Conservation (phyloP, 2,797 vertebrate genomes). For the Apogon hyalosoma region DNA sequence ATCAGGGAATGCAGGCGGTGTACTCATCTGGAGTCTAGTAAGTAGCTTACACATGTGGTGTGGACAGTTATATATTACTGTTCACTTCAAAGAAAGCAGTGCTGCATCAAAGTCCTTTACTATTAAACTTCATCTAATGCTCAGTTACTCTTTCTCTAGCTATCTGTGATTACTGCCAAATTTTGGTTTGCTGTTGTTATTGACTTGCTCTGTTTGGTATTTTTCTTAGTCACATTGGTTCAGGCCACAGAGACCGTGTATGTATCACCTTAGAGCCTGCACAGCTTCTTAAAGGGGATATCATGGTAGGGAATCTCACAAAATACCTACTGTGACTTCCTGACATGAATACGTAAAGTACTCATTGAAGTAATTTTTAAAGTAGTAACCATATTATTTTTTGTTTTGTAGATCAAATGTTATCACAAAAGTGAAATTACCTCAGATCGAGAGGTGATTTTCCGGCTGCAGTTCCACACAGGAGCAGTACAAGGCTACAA, state of each 20-base stretch:
- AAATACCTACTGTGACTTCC: background rate
- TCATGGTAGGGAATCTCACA: conserved; percentile 87
- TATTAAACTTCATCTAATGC: conserved; percentile 26
- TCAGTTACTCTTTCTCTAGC: conserved; percentile 31
- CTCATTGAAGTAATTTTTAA: background rate
- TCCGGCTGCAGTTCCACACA: conserved; percentile 96
- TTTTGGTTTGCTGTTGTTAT: conserved; percentile 15
- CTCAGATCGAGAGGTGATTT: conserved; percentile 88
- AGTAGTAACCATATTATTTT: conserved; percentile 2
- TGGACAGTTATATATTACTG: conserved; percentile 12
- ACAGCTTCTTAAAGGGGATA: conserved; percentile 95
- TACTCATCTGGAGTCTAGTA: conserved; percentile 96
- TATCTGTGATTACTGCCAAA: conserved; percentile 31
- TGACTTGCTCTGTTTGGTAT: conserved; percentile 29
- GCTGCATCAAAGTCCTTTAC: conserved; percentile 32
- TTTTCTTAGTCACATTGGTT: conserved; percentile 82
- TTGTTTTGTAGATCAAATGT: conserved; percentile 89
- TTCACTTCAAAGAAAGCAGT: conserved; percentile 26
- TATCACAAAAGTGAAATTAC: conserved; percentile 90
- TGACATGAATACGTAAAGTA: background rate
- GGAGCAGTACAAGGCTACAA: conserved; percentile 90
- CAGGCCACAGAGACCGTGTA: conserved; percentile 86
- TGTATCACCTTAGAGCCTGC: conserved; percentile 91
- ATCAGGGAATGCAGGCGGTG: conserved; percentile 95
- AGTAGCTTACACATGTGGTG: conserved; percentile 75